Evolutionary conservation across 2,797 vertebrate genomes (phyloP).

Genomic region (Acrocephalus scirpaceus): DNA sequence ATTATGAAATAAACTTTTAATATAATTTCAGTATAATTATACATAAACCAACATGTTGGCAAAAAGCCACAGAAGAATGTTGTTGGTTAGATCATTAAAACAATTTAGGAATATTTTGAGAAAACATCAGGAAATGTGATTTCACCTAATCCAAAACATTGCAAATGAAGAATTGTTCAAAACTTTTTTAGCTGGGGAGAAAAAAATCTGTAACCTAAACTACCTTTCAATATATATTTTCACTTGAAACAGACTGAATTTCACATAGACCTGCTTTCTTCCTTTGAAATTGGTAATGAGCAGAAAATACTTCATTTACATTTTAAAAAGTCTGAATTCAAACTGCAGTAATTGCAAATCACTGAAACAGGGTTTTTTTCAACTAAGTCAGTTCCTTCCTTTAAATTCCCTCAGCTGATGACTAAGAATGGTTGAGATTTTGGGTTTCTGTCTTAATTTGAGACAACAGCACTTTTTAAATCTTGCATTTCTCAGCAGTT

Average conservation of each 20-base stretch:
- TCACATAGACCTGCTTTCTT: background rate
- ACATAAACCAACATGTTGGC: background rate
- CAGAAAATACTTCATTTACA: background rate
- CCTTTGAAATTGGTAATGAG: background rate
- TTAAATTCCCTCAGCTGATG: background rate
- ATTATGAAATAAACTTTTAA: background rate
- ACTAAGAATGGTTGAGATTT: background rate
- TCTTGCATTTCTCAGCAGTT: background rate
- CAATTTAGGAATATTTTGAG: background rate
- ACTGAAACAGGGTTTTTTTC: background rate
- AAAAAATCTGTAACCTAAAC: background rate
- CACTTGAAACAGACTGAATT: background rate
- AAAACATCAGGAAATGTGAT: background rate
- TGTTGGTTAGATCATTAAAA: background rate
- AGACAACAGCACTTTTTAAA: background rate
- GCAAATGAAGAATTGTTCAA: background rate
- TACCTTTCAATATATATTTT: background rate
- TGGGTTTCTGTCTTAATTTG: background rate
- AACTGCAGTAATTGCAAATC: background rate
- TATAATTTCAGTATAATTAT: background rate
- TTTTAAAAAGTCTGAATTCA: background rate
- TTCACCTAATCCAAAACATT: background rate
- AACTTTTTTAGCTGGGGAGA: background rate
- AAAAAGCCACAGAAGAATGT: background rate
- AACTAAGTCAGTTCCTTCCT: background rate